Percentiles rank a stretch among this genome's conserved stretches.
These are phyloP conservation scores for Allophyes oxyacanthae DNA, from an alignment of 2,888 invertebrate genomes.

Conservation along the genomic window DNA sequence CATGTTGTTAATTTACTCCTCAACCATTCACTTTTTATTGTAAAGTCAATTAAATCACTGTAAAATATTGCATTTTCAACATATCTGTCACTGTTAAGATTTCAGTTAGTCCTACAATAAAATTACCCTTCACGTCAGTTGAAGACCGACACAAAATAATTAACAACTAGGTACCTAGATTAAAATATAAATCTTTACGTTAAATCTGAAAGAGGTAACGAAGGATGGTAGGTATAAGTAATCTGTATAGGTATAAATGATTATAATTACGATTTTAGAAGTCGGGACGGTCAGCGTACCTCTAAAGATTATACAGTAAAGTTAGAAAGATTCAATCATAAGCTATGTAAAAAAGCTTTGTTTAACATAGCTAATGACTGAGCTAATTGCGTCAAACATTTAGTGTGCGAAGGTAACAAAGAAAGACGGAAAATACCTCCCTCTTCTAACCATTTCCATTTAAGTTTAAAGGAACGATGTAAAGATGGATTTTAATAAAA, in stretches of 20 bases:
- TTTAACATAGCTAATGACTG: constrained; percentile 33
- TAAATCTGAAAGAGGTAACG: constrained; percentile 42
- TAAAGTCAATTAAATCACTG: constrained; percentile 66
- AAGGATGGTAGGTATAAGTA: constrained; percentile 35
- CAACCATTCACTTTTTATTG: constrained; percentile 36
- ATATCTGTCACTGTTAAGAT: constrained; percentile 59
- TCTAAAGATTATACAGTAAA: constrained; percentile 35
- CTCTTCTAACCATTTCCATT: constrained; percentile 49
- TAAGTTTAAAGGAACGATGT: constrained; percentile 60
- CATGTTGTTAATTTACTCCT: constrained; percentile 18
- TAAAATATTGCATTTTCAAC: constrained; percentile 60
- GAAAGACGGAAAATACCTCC: constrained; percentile 40
- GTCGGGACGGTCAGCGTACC: constrained; percentile 40
- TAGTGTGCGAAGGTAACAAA: constrained; percentile 26
- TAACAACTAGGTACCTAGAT: constrained; percentile 11
- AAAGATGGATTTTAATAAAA: constrained; percentile 77
- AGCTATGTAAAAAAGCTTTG: constrained; percentile 15
- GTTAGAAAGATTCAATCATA: constrained; percentile 17
- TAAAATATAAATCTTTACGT: constrained; percentile 23
- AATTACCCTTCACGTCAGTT: constrained; percentile 13
- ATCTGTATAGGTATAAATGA: constrained; percentile 28
- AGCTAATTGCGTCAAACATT: constrained; percentile 9
- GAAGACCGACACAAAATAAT: constrained; percentile 7
- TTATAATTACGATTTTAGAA: constrained; percentile 46
- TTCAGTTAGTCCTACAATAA: constrained; percentile 21